phyloP scores from a whole-genome alignment of 2,113 vertebrate species.

The Etia nguti region DNA sequence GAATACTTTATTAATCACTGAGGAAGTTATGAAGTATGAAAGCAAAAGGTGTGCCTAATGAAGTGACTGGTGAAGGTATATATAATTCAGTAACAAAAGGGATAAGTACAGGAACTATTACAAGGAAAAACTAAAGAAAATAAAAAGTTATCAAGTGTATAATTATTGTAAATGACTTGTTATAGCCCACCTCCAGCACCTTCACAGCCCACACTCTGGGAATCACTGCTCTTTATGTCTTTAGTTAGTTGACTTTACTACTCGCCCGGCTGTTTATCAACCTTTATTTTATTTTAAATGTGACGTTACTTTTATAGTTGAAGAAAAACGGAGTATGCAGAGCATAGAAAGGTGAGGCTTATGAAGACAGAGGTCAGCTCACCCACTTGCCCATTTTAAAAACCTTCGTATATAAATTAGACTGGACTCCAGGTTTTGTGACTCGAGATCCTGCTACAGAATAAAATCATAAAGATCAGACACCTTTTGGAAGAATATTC shows the following conservation, averaged over 20 bases:
- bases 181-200: not conserved
- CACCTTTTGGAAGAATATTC: not conserved
- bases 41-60: not conserved
- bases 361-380: not conserved
- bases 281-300: not conserved
- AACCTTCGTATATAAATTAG: not conserved
- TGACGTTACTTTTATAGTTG: not conserved
- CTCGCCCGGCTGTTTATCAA: not conserved
- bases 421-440: not conserved
- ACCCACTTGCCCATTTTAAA: not conserved
- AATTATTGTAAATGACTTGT: not conserved
- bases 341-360: rapidly evolving
- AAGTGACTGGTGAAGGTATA: not conserved
- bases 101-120: not conserved
- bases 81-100: not conserved
- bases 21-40: not conserved
- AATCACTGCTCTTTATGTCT: not conserved
- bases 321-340: not conserved
- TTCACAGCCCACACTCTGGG: rapidly evolving
- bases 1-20: not conserved
- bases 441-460: rapidly evolving
- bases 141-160: not conserved
- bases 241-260: not conserved
- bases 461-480: not conserved
- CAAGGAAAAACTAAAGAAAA: not conserved